phyloP scores from a whole-genome alignment of 2,888 invertebrate genomes.

The Campaea margaritaria region DNA sequence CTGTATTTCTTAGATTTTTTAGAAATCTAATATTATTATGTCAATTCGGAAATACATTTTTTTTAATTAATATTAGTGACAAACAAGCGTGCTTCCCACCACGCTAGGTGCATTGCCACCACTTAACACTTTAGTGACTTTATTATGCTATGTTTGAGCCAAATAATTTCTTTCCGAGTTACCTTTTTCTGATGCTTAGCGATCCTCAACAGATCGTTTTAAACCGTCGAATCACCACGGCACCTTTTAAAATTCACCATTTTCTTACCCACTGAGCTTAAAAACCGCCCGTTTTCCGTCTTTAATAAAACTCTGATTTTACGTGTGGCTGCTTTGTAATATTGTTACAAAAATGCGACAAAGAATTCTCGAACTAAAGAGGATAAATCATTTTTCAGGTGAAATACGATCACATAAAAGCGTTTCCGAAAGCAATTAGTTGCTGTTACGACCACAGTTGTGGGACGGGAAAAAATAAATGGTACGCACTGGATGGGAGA shows the following conservation, averaged over 20 bases:
- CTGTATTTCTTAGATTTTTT: no score
- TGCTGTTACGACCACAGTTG: constrained; percentile 77
- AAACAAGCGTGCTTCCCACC: no score
- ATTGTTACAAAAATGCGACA: constrained; percentile 62
- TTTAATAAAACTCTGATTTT: constrained; percentile 37
- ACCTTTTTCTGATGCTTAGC: not conserved
- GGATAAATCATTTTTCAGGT: constrained; percentile 82
- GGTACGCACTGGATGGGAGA: constrained; percentile 47
- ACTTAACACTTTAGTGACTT: no score
- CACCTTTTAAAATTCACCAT: constrained; percentile 17
- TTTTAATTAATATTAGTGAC: no score
- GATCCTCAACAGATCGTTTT: constrained; percentile 1
- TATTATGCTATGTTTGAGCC: not conserved
- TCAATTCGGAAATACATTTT: no score
- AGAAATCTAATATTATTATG: no score
- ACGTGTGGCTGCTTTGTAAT: constrained; percentile 39
- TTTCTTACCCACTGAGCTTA: constrained; percentile 30
- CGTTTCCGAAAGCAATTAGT: constrained; percentile 85
- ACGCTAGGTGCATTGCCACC: no score
- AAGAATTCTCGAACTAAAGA: constrained; percentile 64
- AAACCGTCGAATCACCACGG: constrained; percentile 1
- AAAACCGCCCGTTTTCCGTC: constrained; percentile 22
- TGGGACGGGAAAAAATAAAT: constrained; percentile 66
- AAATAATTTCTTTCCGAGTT: not conserved
- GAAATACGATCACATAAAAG: constrained; percentile 82